Evolutionary conservation across 2,797 vertebrate genomes (phyloP).

Genomic region (Tolypeutes matacus): DNA sequence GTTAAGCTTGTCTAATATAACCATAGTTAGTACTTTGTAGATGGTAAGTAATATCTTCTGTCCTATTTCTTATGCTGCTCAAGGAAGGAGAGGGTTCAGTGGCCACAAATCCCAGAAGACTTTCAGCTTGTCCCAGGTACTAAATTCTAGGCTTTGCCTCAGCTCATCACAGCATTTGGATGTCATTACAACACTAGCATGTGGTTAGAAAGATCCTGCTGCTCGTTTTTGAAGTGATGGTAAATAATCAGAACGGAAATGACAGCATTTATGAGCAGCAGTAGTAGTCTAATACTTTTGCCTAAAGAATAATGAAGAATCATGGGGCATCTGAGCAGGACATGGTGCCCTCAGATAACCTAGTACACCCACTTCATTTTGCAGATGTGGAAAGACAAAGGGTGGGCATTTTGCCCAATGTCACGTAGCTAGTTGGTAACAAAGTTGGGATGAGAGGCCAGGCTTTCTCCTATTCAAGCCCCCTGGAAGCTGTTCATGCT

Average conservation of each 20-base stretch:
- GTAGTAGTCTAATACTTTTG: background rate
- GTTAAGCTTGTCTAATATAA: constrained; percentile 50
- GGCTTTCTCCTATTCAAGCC: background rate
- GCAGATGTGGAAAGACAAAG: background rate
- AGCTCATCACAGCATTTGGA: background rate
- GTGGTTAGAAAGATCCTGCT: constrained; percentile 32
- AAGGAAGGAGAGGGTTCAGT: background rate
- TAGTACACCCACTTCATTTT: background rate
- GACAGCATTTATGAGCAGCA: background rate
- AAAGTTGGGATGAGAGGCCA: background rate
- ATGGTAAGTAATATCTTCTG: background rate
- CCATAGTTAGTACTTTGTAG: background rate
- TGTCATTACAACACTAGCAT: background rate
- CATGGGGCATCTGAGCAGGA: background rate
- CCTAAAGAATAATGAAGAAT: background rate
- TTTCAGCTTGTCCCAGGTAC: background rate
- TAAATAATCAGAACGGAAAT: constrained; percentile 48
- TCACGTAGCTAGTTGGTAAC: background rate
- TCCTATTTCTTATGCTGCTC: background rate
- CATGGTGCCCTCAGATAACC: background rate
- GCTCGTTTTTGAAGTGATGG: constrained; percentile 28
- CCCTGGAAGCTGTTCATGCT: background rate
- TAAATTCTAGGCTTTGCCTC: background rate
- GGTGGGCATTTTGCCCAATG: background rate
- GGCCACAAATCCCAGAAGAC: background rate